Conservation (phyloP, 1,140 invertebrate species). For the Drosophila elegans region DNA sequence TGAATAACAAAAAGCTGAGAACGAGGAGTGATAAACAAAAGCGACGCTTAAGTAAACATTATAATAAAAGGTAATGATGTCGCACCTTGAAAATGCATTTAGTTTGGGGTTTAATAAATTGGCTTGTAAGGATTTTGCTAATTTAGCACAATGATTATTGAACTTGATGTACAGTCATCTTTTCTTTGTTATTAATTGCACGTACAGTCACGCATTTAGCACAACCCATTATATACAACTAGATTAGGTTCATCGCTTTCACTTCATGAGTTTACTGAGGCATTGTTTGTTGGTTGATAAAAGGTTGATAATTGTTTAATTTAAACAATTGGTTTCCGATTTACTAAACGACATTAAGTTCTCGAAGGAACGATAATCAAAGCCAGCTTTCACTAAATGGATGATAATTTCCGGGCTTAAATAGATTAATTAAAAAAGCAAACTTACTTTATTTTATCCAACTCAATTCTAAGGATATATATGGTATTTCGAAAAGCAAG, state of each 20-base stretch:
- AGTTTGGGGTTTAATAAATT: not conserved
- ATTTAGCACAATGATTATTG: not conserved
- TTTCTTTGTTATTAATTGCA: not conserved
- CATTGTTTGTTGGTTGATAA: slow-evolving; percentile 20
- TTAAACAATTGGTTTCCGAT: not conserved
- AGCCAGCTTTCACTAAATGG: too few species aligned
- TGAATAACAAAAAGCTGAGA: slow-evolving; percentile 27
- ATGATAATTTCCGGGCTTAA: too few species aligned
- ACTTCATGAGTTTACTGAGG: not conserved
- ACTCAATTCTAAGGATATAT: not conserved
- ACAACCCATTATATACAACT: slow-evolving; percentile 3
- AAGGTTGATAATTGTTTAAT: not conserved
- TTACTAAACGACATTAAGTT: not conserved
- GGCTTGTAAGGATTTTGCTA: not conserved
- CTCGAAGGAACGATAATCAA: too few species aligned
- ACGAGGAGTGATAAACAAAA: slow-evolving; percentile 25
- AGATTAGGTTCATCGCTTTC: slow-evolving; percentile 19
- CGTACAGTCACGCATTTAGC: slow-evolving; percentile 20
- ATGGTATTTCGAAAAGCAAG: not conserved
- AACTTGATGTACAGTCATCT: not conserved
- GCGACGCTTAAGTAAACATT: slow-evolving; percentile 22
- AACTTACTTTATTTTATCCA: slow-evolving; percentile 16
- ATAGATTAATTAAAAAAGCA: too few species aligned
- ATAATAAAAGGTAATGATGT: slow-evolving; percentile 41
- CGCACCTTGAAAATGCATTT: slow-evolving; percentile 34